Evolutionary conservation across 2,888 invertebrate species (phyloP), one percentile per base, ranked within the genome.

Genomic region (Gortyna flavago): DNA sequence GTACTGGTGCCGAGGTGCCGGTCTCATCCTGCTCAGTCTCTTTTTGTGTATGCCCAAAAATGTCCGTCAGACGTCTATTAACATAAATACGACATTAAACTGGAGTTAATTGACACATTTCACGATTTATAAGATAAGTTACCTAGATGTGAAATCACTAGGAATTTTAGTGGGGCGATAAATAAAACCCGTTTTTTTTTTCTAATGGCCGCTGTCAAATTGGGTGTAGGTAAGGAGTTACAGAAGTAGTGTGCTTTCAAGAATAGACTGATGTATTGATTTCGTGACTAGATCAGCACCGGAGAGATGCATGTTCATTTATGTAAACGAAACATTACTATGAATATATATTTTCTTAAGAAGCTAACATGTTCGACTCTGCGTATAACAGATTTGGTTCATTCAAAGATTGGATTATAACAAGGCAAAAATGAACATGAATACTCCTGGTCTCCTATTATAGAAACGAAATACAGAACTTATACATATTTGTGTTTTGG

Each of bases 71-170:
- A 89, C 89, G 83, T 85, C 84, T 89, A 96, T 96, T 96, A 93
- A 95, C 96, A 96, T 96, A 95, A 95, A 95, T 95, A 94, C 94
- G 89, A 94, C 95, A 96, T 96, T 96, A 95, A 91, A 92, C 90
- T 90, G 93, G 95, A 95, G 94, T 96, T 96, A 96, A 96, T 96
- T 96, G 96, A 96, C 96, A 95, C 95, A 94, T 96, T 93, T 93
- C 92, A 94, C 93, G 96, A 96, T 96, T 96, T 96, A 96, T 96
- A 91, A 91, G 90, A 89, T 92, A 91, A 92, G 90, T 92, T 93
- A 92, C 93, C 89, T 91, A 87, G 89, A 89, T 88, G 90, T 92
- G 90, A 89, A 93, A 91, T 94, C 94, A 93, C 89, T 90, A 88
- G 89, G 88, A 88, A 88, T 89, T 89, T 88, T 89, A 87, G 86